Evolutionary conservation across 2,113 vertebrate genomes (phyloP), one percentile per base, ranked within the genome.

Genomic region (Scomber scombrus): DNA sequence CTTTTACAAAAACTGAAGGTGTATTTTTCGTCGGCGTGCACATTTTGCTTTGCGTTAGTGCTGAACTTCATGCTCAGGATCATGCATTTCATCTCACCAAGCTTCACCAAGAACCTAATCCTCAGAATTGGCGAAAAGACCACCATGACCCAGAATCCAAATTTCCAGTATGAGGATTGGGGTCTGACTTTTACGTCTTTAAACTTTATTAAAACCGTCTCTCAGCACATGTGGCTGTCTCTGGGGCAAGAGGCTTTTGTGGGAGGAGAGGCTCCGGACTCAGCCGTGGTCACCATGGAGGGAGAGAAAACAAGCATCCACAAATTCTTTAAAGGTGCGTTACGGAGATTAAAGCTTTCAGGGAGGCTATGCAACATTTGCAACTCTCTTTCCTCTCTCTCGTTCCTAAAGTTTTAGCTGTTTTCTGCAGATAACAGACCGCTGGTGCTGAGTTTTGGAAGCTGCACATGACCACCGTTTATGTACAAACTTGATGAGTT

Each of bases 391-490:
- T 26, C 23, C 23, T 26, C 23, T 26, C 23, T 26, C 23, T 26
- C 23, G 34, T 40, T 40, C 34, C 34, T 40, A 40, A 40, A 40
- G 34, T 40, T 9, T 40, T 6, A 40, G 23, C 16, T 63, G 0
- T 64, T 26, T 11, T 40, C 46, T 54, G 47, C 75, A 98, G 97
- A 71, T 3, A 95, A 85, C 55, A 93, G 97, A 23, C 96, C 96
- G 12, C 92, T 99, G 91, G 96, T 99, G 67, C 78, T 98, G 86
- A 97, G 94, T 87, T 99, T 99, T 83, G 97, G 97, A 74, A 99
- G 97, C 3, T 99, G 97, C 82, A 97, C 97, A 88, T 98, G 97
- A 99, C 97, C 97, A 88, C 97, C 97, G 0, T 99, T 99, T 89
- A 94, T 98, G 85, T 94, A 91, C 63, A 97, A 96, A 92, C 96